phyloP scores from a whole-genome alignment of 92 coral and sea anemone species.

The Porites divaricata region DNA sequence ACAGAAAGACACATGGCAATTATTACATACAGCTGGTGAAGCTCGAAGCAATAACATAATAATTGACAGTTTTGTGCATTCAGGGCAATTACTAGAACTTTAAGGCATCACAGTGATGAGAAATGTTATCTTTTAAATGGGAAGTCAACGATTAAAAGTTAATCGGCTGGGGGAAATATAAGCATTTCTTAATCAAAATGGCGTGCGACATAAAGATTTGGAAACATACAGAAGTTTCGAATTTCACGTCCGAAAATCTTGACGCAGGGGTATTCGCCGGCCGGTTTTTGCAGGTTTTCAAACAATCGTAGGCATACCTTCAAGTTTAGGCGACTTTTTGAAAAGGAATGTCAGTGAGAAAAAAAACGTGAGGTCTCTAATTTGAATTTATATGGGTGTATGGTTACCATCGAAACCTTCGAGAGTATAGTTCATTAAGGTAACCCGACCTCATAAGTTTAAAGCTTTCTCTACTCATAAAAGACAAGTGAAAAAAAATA shows the following conservation, averaged over 20 bases:
- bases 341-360: background rate
- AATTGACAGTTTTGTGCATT: background rate
- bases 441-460: background rate
- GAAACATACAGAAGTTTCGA: slow-evolving; percentile 1
- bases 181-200: background rate
- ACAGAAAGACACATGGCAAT: too few relatives aligned
- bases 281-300: background rate
- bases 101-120: background rate
- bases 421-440: slow-evolving; percentile 6
- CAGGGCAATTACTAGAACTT: background rate
- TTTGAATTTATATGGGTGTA: background rate
- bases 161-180: background rate
- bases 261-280: background rate
- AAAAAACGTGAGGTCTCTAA: background rate
- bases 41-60: too few relatives aligned
- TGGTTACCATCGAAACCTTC: slow-evolving; percentile 55
- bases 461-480: background rate
- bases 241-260: slow-evolving; percentile 18
- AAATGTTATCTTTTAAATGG: background rate
- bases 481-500: background rate
- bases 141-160: background rate
- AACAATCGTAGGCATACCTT: too few relatives aligned
- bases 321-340: slow-evolving; percentile 12
- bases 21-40: too few relatives aligned
- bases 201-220: background rate